phyloP scores from a whole-genome alignment of 2,797 vertebrate species.

The Ceyx erithaca region DNA sequence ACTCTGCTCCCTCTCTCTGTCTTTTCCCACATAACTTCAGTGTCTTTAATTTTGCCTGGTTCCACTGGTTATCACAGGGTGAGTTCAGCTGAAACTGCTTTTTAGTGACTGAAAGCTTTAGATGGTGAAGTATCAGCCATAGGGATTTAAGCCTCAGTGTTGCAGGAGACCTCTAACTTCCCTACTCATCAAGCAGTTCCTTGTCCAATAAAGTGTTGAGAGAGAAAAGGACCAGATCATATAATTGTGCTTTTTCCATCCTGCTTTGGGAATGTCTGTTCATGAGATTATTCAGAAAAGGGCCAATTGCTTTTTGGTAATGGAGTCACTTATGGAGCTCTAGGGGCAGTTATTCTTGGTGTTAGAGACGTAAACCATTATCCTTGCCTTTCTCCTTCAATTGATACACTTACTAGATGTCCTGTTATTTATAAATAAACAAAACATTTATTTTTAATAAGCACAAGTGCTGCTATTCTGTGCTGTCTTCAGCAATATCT shows the following conservation, averaged over 20 bases:
- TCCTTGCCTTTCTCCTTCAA: neutral
- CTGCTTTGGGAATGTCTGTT: neutral
- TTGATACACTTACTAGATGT: neutral
- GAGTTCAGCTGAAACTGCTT: neutral
- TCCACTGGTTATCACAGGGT: neutral
- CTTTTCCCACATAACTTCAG: neutral
- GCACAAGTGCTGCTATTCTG: neutral
- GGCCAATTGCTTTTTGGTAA: neutral
- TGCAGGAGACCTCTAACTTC: neutral
- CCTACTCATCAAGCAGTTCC: neutral
- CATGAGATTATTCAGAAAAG: neutral
- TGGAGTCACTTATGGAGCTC: neutral
- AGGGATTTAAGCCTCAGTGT: neutral
- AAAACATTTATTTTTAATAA: conserved; percentile 45
- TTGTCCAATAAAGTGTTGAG: neutral
- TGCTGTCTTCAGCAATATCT: neutral
- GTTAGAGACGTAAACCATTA: neutral
- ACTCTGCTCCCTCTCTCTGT: neutral
- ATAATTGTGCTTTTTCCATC: neutral
- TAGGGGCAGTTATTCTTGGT: neutral
- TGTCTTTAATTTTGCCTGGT: neutral
- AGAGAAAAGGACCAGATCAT: neutral
- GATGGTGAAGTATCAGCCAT: neutral
- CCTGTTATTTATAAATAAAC: conserved; percentile 17
- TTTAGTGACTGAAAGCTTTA: neutral